Percentiles rank a stretch among this genome's conserved stretches.
Conservation (phyloP, 2,888 invertebrate species). For the Lysandra coridon region DNA sequence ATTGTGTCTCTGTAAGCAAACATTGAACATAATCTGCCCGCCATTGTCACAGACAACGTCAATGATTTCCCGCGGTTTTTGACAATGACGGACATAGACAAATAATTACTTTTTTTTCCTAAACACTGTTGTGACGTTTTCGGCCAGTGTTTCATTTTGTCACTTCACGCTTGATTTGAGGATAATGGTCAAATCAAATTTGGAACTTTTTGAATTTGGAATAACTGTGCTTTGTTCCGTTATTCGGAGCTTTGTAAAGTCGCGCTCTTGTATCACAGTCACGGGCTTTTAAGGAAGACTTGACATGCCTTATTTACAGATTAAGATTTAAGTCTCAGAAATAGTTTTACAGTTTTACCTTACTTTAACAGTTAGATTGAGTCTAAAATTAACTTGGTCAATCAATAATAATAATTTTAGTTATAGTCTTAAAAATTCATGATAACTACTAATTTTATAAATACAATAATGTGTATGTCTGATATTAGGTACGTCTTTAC, state of each 20-base stretch:
- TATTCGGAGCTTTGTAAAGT: slow-evolving; percentile 41
- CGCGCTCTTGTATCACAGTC: background rate
- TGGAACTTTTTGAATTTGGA: slow-evolving; percentile 45
- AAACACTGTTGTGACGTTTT: slow-evolving; percentile 78
- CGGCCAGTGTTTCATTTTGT: slow-evolving; percentile 57
- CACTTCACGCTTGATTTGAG: slow-evolving; percentile 57
- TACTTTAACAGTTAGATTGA: background rate
- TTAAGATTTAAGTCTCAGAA: background rate
- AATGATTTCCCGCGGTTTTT: slow-evolving; percentile 63
- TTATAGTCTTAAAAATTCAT: too few species aligned
- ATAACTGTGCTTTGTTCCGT: slow-evolving; percentile 54
- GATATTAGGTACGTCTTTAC: too few species aligned
- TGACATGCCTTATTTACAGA: background rate
- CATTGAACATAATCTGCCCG: slow-evolving; percentile 48
- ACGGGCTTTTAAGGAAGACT: background rate
- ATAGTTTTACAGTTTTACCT: too few species aligned
- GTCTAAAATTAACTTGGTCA: background rate
- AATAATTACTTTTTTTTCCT: slow-evolving; percentile 64
- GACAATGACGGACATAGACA: slow-evolving; percentile 61
- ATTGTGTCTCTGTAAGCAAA: slow-evolving; percentile 59
- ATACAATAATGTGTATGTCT: too few species aligned
- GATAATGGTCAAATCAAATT: slow-evolving; percentile 65
- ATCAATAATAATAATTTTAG: too few species aligned
- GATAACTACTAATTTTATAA: too few species aligned
- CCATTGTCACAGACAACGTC: slow-evolving; percentile 54